These are phyloP conservation scores for Rhyzopertha dominica DNA, from an alignment of 1,140 invertebrate species.

Conservation along the genomic window DNA sequence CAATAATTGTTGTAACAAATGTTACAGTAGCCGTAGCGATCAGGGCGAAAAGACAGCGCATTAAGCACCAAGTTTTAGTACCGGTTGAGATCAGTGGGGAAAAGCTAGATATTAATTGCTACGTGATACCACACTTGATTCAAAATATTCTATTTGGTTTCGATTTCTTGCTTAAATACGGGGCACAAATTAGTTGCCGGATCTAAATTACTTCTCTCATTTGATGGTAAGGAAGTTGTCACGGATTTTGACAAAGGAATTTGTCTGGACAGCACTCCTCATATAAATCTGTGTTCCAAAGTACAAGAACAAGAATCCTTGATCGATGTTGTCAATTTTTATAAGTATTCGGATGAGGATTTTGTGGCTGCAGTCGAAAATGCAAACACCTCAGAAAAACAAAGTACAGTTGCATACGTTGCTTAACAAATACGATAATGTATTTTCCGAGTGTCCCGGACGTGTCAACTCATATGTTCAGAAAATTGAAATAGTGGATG, in stretches of 20 bases:
- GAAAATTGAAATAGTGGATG: slow-evolving; percentile 5
- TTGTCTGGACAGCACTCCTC: neutral
- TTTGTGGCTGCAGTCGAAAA: neutral
- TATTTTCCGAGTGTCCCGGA: slow-evolving; percentile 7
- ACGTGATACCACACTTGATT: neutral
- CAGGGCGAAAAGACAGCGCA: no score
- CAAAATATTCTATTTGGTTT: neutral
- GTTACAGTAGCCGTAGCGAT: no score
- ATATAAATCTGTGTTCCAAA: no score
- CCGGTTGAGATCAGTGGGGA: neutral
- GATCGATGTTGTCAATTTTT: no score
- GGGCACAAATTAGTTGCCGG: neutral
- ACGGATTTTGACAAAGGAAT: neutral
- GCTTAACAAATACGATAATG: neutral
- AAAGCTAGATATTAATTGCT: neutral
- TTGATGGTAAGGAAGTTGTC: neutral
- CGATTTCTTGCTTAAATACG: neutral
- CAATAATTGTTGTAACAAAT: no score
- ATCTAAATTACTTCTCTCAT: neutral
- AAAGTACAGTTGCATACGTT: neutral
- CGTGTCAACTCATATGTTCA: slow-evolving; percentile 1
- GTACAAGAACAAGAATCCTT: neutral
- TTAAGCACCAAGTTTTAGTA: slow-evolving; percentile 5
- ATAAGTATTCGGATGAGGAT: neutral
- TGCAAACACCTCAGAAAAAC: slow-evolving; percentile 1